These are phyloP conservation scores for Lepetodrilus schrolli DNA, from an alignment of 2,888 invertebrate genomes.

Conservation along the genomic window DNA sequence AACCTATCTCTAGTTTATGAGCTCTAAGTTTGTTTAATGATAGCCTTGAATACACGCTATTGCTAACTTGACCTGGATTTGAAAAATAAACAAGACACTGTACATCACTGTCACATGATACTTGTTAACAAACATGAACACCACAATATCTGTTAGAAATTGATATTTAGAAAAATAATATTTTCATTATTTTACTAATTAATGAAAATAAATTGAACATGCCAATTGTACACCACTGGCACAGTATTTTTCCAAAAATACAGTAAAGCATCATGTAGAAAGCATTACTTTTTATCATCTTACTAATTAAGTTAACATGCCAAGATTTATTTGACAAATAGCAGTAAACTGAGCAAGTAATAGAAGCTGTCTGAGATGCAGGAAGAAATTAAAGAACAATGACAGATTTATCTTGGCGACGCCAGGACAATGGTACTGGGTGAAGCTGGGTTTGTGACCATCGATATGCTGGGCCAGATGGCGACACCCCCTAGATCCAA, in stretches of 20 bases:
- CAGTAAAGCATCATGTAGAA: no score
- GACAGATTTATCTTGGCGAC: neutral
- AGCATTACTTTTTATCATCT: no score
- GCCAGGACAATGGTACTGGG: no score
- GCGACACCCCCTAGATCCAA: neutral
- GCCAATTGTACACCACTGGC: no score
- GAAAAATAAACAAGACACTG: conserved; percentile 3
- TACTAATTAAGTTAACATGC: no score
- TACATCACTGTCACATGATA: neutral
- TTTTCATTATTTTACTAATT: neutral
- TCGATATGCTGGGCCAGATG: neutral
- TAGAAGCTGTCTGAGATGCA: neutral
- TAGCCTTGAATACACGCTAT: neutral
- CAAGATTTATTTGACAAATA: no score
- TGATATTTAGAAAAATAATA: neutral
- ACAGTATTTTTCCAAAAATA: no score
- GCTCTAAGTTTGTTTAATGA: neutral
- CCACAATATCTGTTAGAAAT: neutral
- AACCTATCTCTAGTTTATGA: neutral
- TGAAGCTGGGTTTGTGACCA: no score
- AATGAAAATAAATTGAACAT: neutral
- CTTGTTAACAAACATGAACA: neutral
- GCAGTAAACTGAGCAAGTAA: no score
- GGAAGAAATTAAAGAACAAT: neutral
- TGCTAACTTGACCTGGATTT: neutral